Percentiles rank a stretch among this genome's conserved stretches.
Evolutionary conservation across 2,797 vertebrate genomes (phyloP).

Genomic region (Rhinophrynus dorsalis): DNA sequence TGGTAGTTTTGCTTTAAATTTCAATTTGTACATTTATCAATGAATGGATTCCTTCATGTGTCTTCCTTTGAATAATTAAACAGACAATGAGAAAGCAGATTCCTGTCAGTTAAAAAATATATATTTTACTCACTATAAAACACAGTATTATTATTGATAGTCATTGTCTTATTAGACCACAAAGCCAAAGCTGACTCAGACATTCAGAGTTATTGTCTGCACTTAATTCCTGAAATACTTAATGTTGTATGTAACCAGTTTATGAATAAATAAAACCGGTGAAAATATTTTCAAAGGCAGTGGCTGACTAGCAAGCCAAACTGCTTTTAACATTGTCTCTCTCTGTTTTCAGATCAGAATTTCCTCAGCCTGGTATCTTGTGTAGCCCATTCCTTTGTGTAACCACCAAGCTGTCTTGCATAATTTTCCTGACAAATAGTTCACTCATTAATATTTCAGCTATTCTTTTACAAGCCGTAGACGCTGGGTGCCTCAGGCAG

Average conservation of each 20-base stretch:
- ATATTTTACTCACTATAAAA: constrained; percentile 46
- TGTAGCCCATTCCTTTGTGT: constrained; percentile 45
- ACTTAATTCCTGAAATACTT: constrained; percentile 37
- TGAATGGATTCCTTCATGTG: constrained; percentile 10
- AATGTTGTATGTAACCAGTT: constrained; percentile 11
- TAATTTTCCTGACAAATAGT: constrained; percentile 65
- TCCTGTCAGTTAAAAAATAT: constrained; percentile 39
- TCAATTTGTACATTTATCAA: too few species aligned
- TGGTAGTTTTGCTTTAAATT: too few species aligned
- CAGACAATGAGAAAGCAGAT: constrained; percentile 18
- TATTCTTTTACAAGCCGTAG: constrained; percentile 51
- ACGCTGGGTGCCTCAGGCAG: constrained; percentile 59
- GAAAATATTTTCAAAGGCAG: constrained; percentile 21
- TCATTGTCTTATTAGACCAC: constrained; percentile 35
- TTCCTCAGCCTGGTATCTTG: constrained; percentile 38
- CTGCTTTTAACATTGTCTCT: constrained; percentile 34
- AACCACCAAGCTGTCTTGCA: constrained; percentile 55
- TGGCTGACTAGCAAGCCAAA: constrained; percentile 23
- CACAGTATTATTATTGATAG: neutral
- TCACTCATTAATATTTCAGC: constrained; percentile 63
- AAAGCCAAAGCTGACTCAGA: constrained; percentile 32
- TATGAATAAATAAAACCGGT: neutral
- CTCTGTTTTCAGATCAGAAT: neutral
- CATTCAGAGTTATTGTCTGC: constrained; percentile 33
- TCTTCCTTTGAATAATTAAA: constrained; percentile 52